phyloP scores from a whole-genome alignment of 30 jellyfish, hydroid and myxozoan genomes.

The Pelagia noctiluca region DNA sequence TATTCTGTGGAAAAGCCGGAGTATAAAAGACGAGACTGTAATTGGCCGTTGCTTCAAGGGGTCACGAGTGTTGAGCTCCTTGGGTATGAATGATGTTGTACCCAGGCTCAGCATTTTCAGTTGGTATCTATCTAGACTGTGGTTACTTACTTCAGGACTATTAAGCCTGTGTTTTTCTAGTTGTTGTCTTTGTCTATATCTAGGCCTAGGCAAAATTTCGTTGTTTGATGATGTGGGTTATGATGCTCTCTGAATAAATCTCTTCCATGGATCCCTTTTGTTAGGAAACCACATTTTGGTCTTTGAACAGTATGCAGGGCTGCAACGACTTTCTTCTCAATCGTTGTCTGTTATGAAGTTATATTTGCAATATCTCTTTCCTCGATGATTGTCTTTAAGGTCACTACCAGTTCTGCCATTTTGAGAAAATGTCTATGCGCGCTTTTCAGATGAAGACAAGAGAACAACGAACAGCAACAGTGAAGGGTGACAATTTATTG shows the following conservation, averaged over 20 bases:
- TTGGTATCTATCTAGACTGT: too few species aligned
- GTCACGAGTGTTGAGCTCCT: background rate
- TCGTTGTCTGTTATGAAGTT: too few species aligned
- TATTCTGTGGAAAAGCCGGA: background rate
- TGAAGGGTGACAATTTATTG: constrained; percentile 25
- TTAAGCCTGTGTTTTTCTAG: too few species aligned
- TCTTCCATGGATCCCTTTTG: too few species aligned
- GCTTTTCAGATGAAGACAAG: constrained; percentile 16
- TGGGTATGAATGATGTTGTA: background rate
- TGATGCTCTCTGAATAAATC: too few species aligned
- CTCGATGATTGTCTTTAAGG: constrained; percentile 21
- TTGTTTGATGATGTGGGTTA: too few species aligned
- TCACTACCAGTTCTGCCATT: constrained; percentile 16
- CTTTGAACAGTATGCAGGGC: too few species aligned
- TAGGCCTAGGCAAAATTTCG: too few species aligned
- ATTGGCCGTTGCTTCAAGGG: background rate
- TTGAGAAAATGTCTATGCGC: constrained; percentile 10
- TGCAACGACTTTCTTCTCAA: too few species aligned
- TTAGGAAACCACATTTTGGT: too few species aligned
- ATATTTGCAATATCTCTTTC: constrained; percentile 11
- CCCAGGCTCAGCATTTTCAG: background rate
- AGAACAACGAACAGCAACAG: constrained; percentile 21
- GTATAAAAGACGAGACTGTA: background rate
- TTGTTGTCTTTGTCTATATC: too few species aligned
- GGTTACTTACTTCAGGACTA: too few species aligned